Percentiles rank a stretch among this genome's conserved stretches.
Conservation (phyloP, 1,140 invertebrate species). For the Solenopsis fugax region DNA sequence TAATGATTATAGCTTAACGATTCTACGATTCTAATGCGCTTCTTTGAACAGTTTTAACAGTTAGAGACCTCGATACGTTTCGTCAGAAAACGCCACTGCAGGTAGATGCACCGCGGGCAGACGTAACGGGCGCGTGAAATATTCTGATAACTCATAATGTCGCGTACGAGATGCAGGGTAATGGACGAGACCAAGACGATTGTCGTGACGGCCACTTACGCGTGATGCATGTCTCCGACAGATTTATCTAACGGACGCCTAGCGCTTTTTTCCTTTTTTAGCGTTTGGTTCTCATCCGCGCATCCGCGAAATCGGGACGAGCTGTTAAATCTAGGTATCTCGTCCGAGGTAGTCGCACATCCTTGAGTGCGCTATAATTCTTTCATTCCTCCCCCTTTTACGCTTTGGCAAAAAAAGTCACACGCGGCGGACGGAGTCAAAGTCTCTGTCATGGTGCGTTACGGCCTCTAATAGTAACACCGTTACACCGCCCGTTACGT, state of each 20-base stretch:
- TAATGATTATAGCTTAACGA: not conserved
- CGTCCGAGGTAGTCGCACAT: not conserved
- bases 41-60: slow-evolving; percentile 25
- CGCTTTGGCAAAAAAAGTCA: slow-evolving; percentile 47
- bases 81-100: not conserved
- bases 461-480: slow-evolving; percentile 72
- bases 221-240: not conserved
- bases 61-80: not conserved
- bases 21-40: not conserved
- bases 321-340: slow-evolving; percentile 18
- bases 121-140: slow-evolving; percentile 10
- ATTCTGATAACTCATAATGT: not conserved
- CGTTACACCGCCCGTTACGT: slow-evolving; percentile 77
- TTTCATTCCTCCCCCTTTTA: slow-evolving; percentile 2
- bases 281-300: not conserved
- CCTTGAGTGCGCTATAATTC: slow-evolving; percentile 34
- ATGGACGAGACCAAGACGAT: slow-evolving; percentile 31
- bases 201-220: slow-evolving; percentile 21
- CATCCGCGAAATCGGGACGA: slow-evolving; percentile 15
- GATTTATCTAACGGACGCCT: slow-evolving; percentile 29
- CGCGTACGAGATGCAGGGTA: not conserved
- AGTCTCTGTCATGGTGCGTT: slow-evolving; percentile 71
- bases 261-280: slow-evolving; percentile 1
- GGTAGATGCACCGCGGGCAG: not conserved
- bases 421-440: slow-evolving; percentile 25